Evolutionary conservation across 1,140 invertebrate genomes (phyloP).

Genomic region (Sogatella furcifera): DNA sequence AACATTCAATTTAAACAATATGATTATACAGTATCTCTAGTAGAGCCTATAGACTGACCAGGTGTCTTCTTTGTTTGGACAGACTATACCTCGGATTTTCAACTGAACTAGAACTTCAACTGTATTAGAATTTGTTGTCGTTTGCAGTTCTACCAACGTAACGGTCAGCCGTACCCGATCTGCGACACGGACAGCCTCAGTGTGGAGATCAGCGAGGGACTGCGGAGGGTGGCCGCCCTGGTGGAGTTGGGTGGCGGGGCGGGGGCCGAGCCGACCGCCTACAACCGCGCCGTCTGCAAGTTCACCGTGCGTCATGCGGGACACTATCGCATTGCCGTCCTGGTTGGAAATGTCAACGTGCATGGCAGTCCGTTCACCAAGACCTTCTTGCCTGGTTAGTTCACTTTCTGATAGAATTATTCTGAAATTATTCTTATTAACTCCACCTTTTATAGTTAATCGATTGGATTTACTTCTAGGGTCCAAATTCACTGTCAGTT

Average conservation of each 20-base stretch:
- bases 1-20: no score
- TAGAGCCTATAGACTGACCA: no score
- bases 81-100: no score
- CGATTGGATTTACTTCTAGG: no score
- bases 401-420: background rate
- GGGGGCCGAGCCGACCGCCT: constrained; percentile 64
- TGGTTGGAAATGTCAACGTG: constrained; percentile 60
- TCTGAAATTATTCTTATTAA: no score
- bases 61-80: no score
- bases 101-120: background rate
- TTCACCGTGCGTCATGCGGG: constrained; percentile 85
- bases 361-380: constrained; percentile 55
- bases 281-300: constrained; percentile 76
- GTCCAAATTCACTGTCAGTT: no score
- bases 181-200: constrained; percentile 81
- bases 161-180: constrained; percentile 83
- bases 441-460: no score
- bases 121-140: constrained; percentile 3
- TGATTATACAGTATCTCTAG: no score
- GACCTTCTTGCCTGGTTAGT: constrained; percentile 48
- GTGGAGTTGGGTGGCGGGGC: constrained; percentile 75
- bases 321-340: constrained; percentile 73
- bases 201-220: constrained; percentile 74
- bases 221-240: constrained; percentile 69
- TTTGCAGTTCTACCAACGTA: constrained; percentile 76